phyloP scores from a whole-genome alignment of 2,113 vertebrate genomes.

The Zapus hudsonius region DNA sequence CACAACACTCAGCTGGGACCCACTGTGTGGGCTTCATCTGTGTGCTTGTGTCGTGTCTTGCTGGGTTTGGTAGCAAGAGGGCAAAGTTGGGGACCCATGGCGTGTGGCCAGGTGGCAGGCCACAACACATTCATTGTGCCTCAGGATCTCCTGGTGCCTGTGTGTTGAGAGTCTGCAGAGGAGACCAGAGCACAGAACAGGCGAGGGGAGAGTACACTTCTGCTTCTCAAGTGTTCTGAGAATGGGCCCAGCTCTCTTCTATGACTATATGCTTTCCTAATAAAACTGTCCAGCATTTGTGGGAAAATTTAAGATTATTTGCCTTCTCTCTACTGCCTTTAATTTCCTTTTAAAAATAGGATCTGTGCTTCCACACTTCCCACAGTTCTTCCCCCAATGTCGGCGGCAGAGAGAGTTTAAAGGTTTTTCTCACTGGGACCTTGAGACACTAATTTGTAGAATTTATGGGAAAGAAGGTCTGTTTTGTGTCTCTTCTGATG shows the following conservation, averaged over 20 bases:
- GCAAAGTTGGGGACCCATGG: background rate
- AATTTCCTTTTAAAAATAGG: constrained; percentile 59
- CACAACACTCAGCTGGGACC: background rate
- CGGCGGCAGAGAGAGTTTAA: constrained; percentile 61
- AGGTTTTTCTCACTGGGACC: constrained; percentile 78
- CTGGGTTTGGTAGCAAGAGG: background rate
- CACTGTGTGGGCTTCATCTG: background rate
- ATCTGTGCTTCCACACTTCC: constrained; percentile 56
- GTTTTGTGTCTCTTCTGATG: constrained; percentile 48
- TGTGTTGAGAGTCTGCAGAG: background rate
- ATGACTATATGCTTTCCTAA: background rate
- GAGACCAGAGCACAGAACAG: background rate
- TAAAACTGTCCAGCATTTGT: constrained; percentile 2
- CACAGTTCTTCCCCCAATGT: constrained; percentile 63
- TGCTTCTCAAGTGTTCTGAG: background rate
- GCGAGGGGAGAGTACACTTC: background rate
- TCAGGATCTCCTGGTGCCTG: background rate
- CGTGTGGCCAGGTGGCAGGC: background rate
- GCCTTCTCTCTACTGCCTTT: background rate
- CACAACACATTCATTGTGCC: background rate
- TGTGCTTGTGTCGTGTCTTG: background rate
- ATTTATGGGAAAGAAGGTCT: constrained; percentile 68
- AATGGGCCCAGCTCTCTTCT: background rate
- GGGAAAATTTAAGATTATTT: constrained; percentile 52
- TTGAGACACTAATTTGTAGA: constrained; percentile 57